phyloP scores from a whole-genome alignment of 2,797 vertebrate genomes.

The Lepus oiostolus region DNA sequence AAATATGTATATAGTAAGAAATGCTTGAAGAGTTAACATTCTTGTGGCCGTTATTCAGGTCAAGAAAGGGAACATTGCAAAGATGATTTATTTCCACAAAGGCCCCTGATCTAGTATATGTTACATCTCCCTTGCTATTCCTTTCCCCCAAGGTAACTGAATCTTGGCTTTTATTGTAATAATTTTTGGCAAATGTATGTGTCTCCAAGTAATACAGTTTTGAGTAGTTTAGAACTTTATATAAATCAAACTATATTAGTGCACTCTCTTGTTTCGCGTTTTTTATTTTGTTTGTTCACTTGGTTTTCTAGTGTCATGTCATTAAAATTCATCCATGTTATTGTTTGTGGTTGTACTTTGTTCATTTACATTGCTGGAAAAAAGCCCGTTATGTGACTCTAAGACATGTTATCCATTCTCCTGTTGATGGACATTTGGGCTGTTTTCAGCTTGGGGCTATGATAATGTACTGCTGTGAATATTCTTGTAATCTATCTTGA shows the following conservation, averaged over 20 bases:
- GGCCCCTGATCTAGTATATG: no score
- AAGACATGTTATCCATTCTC: not conserved
- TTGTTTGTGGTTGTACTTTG: not conserved
- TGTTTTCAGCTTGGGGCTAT: no score
- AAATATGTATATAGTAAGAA: not conserved
- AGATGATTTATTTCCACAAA: not conserved
- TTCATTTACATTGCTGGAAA: not conserved
- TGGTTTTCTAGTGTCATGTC: not conserved
- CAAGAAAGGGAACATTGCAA: not conserved
- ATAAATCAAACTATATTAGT: not conserved
- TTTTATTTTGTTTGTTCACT: no score
- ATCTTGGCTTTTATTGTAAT: not conserved
- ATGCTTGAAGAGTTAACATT: not conserved
- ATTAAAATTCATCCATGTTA: not conserved
- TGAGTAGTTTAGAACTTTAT: not conserved
- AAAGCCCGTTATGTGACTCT: not conserved
- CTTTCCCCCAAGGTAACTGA: not conserved
- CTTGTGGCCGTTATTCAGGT: not conserved
- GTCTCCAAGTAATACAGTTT: not conserved
- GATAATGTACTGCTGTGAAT: not conserved
- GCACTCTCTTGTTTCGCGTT: no score
- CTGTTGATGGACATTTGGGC: not conserved
- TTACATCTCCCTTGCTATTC: not conserved
- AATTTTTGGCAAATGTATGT: not conserved
- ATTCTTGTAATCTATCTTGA: not conserved